A percentile compares a stretch with the other conserved stretches of the same genome.
Conservation (phyloP, 2,888 invertebrate genomes). For the Labia minor region DNA sequence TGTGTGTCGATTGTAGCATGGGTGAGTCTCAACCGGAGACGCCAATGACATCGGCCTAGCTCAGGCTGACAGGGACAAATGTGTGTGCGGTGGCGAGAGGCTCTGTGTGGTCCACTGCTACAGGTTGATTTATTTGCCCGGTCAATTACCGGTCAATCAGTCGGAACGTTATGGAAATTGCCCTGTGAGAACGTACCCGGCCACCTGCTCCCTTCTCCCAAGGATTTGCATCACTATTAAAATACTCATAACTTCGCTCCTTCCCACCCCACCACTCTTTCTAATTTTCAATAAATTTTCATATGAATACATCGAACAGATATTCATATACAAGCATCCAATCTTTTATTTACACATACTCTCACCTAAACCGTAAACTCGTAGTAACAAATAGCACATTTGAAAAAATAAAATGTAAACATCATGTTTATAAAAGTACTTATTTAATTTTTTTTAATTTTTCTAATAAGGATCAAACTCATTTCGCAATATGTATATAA, state of each 20-base stretch:
- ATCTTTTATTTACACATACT: too few species aligned
- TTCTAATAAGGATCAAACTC: too few species aligned
- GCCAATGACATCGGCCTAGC: background rate
- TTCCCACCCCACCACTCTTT: background rate
- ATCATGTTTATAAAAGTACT: too few species aligned
- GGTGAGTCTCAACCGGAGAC: background rate
- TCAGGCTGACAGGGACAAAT: background rate
- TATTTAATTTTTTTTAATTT: too few species aligned
- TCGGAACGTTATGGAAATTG: slow-evolving; percentile 6
- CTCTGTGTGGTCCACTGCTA: slow-evolving; percentile 1
- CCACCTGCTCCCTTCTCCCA: background rate
- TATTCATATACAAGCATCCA: too few species aligned
- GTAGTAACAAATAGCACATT: too few species aligned
- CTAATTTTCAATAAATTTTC: background rate
- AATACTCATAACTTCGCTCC: background rate
- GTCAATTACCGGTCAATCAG: slow-evolving; percentile 13
- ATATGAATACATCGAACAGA: too few species aligned
- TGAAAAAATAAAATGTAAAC: too few species aligned
- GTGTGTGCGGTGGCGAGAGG: slow-evolving; percentile 13
- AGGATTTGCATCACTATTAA: background rate
- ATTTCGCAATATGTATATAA: too few species aligned
- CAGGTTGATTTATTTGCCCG: slow-evolving; percentile 13
- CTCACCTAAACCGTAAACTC: too few species aligned
- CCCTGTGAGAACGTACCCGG: background rate
- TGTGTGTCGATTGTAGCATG: background rate